Conservation (phyloP, 2,113 vertebrate genomes). For the Noturus placidus region DNA sequence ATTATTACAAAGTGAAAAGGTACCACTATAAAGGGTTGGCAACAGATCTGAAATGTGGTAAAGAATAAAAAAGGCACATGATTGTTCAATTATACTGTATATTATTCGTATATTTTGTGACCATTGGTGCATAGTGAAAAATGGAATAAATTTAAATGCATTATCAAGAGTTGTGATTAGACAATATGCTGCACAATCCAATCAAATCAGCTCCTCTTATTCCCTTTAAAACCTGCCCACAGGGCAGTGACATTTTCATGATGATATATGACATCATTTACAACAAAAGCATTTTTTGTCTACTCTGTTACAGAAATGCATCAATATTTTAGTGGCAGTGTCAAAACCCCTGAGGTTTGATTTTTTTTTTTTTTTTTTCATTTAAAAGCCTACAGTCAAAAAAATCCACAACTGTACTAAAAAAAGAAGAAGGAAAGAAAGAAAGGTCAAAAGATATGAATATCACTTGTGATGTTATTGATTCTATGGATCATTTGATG, state of each 20-base stretch:
- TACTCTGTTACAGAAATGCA: background rate
- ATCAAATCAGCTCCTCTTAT: background rate
- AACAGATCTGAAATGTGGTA: background rate
- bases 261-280: constrained; percentile 8
- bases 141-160: background rate
- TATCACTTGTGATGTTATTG: background rate
- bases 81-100: background rate
- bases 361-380: background rate
- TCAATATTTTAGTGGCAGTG: background rate
- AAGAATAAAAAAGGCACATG: background rate
- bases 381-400: background rate
- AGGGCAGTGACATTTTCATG: background rate
- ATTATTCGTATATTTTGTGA: background rate
- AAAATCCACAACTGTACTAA: background rate
- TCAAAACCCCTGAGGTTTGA: background rate
- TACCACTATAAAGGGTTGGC: background rate
- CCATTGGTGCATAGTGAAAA: background rate
- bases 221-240: background rate
- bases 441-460: background rate
- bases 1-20: background rate
- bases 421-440: background rate
- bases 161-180: background rate
- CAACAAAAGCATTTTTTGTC: background rate
- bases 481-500: background rate
- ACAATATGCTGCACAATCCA: background rate